Conservation (phyloP, 2,113 vertebrate genomes). For the Bambusicola thoracicus region DNA sequence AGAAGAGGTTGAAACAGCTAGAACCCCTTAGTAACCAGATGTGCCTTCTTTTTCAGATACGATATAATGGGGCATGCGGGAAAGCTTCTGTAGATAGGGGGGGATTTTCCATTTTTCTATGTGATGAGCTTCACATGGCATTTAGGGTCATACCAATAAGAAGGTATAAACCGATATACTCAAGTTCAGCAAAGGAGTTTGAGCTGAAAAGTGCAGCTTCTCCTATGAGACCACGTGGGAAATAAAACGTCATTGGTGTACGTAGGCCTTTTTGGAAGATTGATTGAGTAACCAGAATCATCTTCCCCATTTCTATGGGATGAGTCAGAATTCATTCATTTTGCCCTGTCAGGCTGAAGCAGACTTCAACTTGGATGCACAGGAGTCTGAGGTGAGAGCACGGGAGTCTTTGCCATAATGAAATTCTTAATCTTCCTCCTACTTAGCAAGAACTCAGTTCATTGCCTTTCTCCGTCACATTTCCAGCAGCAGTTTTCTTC, state of each 20-base stretch:
- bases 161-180: not conserved
- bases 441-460: not conserved
- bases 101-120: not conserved
- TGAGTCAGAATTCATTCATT: slow-evolving; percentile 20
- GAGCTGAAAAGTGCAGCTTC: not conserved
- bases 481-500: not conserved
- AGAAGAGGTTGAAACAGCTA: not conserved
- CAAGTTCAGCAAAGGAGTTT: slow-evolving; percentile 1
- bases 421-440: slow-evolving; percentile 3
- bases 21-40: not conserved
- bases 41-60: not conserved
- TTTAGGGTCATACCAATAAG: slow-evolving; percentile 13
- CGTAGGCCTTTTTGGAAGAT: slow-evolving; percentile 15
- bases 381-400: not conserved
- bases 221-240: slow-evolving; percentile 12
- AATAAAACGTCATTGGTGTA: not conserved
- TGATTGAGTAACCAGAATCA: not conserved
- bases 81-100: not conserved
- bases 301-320: not conserved
- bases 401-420: not conserved
- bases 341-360: not conserved
- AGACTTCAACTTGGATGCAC: not conserved
- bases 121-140: not conserved
- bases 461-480: not conserved
- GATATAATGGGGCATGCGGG: not conserved